phyloP scores from a whole-genome alignment of 2,797 vertebrate species.

The Cheracebus regulus region DNA sequence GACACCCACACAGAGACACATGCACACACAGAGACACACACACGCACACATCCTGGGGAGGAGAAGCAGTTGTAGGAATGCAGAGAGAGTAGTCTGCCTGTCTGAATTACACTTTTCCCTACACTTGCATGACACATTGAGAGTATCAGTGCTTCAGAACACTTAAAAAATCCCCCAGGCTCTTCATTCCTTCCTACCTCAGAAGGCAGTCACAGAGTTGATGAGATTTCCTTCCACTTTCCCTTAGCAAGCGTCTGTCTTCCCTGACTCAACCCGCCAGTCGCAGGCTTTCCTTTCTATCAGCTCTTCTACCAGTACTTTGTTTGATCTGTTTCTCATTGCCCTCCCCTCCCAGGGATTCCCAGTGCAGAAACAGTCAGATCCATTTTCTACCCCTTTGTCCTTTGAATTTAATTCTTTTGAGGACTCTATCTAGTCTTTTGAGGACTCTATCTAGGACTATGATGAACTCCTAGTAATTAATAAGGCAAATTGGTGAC shows the following conservation, averaged over 20 bases:
- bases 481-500: neutral
- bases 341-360: neutral
- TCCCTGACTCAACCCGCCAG: neutral
- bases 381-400: neutral
- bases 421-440: neutral
- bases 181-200: neutral
- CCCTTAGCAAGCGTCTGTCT: neutral
- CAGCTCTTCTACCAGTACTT: neutral
- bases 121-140: fast-evolving
- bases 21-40: neutral
- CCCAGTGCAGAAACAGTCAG: neutral
- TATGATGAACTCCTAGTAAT: neutral
- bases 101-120: fast-evolving
- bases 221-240: neutral
- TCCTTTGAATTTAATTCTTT: neutral
- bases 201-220: neutral
- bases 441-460: neutral
- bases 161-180: neutral
- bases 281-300: neutral
- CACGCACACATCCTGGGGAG: neutral
- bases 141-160: neutral
- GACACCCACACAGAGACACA: neutral
- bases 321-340: too few species aligned
- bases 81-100: neutral
- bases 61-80: neutral